A percentile compares a stretch with the other conserved stretches of the same genome.
Evolutionary conservation across 2,797 vertebrate genomes (phyloP).

Genomic region (Chromobotia macracanthus): DNA sequence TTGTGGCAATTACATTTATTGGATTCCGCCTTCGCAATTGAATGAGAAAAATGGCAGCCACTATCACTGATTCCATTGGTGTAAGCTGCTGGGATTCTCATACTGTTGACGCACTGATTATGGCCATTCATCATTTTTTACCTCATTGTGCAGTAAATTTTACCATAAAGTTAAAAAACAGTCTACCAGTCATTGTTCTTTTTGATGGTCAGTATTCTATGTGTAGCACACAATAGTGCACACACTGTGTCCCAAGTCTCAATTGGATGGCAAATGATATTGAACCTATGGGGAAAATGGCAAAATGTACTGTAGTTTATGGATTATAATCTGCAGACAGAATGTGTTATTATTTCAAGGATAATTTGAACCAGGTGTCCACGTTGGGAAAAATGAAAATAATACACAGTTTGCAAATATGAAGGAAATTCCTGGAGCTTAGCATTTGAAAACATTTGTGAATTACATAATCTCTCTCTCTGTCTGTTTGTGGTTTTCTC

Average conservation of each 20-base stretch:
- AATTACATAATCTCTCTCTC: background rate
- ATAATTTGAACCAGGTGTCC: background rate
- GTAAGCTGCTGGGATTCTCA: conserved; percentile 44
- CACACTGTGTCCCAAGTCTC: conserved; percentile 2
- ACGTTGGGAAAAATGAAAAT: background rate
- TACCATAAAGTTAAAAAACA: conserved; percentile 12
- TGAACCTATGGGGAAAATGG: background rate
- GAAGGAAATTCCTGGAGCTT: too few relatives aligned
- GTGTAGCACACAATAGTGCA: conserved; percentile 13
- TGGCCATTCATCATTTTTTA: conserved; percentile 45
- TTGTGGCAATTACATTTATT: conserved; percentile 61
- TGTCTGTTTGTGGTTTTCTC: background rate
- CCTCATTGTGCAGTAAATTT: conserved; percentile 36
- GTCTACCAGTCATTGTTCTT: conserved; percentile 24
- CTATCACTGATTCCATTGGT: conserved; percentile 50
- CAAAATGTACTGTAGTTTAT: background rate
- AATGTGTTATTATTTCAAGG: background rate
- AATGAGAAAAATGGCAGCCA: conserved; percentile 45
- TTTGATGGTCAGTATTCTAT: background rate
- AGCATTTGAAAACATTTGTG: too few relatives aligned
- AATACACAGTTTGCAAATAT: background rate
- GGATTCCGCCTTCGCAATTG: conserved; percentile 18
- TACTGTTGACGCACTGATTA: conserved; percentile 50
- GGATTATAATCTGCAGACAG: background rate
- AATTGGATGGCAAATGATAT: background rate